Conservation (phyloP, 2,888 invertebrate genomes). For the Aphidius colemani region DNA sequence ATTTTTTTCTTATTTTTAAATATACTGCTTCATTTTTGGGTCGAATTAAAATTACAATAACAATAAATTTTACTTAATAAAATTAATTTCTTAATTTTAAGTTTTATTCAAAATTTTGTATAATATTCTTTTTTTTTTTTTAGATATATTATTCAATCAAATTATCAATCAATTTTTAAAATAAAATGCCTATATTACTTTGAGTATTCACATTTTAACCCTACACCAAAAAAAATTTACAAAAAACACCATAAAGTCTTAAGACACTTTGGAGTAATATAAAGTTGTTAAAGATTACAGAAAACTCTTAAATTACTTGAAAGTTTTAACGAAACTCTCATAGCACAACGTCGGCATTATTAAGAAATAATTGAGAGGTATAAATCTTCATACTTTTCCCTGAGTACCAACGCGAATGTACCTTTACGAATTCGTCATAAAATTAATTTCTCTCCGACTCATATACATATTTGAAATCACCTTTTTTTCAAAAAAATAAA, state of each 20-base stretch:
- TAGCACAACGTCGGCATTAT: slow-evolving; percentile 56
- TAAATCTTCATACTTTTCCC: slow-evolving; percentile 55
- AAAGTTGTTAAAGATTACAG: slow-evolving; percentile 60
- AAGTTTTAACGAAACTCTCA: slow-evolving; percentile 60
- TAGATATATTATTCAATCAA: too few relatives aligned
- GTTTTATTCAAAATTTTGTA: too few relatives aligned
- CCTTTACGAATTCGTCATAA: slow-evolving; percentile 32
- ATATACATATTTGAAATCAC: background rate
- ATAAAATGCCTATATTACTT: too few relatives aligned
- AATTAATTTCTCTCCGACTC: slow-evolving; percentile 35
- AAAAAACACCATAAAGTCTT: background rate
- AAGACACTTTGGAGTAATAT: slow-evolving; percentile 46
- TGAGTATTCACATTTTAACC: too few relatives aligned
- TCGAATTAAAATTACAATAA: too few relatives aligned
- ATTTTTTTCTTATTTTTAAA: too few relatives aligned
- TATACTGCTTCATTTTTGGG: too few relatives aligned
- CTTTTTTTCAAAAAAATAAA: background rate
- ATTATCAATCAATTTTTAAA: too few relatives aligned
- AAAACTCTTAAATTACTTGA: slow-evolving; percentile 54
- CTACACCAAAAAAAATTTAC: too few relatives aligned
- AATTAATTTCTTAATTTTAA: too few relatives aligned
- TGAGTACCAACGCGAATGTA: slow-evolving; percentile 44
- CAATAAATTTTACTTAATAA: too few relatives aligned
- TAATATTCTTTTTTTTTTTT: too few relatives aligned
- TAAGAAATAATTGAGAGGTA: slow-evolving; percentile 61